These are phyloP conservation scores for Uropsilus gracilis DNA, from an alignment of 2,113 vertebrate genomes.

Conservation along the genomic window DNA sequence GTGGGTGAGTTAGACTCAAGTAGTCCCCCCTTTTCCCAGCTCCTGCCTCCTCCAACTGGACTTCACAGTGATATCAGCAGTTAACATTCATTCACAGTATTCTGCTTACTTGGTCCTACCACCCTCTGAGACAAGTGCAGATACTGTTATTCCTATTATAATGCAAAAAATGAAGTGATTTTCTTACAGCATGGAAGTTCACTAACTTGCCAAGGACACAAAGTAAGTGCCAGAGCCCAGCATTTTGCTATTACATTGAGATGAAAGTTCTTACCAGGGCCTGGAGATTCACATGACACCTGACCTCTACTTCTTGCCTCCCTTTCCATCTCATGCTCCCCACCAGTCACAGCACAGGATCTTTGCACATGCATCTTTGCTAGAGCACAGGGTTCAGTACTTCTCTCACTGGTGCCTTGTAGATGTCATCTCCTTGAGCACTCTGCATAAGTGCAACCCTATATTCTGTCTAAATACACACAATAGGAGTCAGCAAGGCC, in stretches of 20 bases:
- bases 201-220: background rate
- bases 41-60: background rate
- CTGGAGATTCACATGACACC: fast-evolving
- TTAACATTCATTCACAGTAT: background rate
- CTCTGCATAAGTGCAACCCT: background rate
- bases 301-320: background rate
- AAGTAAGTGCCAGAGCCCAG: background rate
- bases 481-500: background rate
- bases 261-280: background rate
- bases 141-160: background rate
- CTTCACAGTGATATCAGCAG: background rate
- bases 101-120: background rate
- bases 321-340: fast-evolving
- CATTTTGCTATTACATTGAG: background rate
- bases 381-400: background rate
- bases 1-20: constrained; percentile 87
- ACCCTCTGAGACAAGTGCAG: background rate
- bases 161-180: background rate
- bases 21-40: fast-evolving
- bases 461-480: background rate
- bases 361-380: background rate
- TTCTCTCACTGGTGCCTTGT: background rate
- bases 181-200: background rate
- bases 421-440: background rate
- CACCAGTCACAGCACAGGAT: background rate